Conservation (phyloP, 2,797 vertebrate species). For the Sandelia bainsii region DNA sequence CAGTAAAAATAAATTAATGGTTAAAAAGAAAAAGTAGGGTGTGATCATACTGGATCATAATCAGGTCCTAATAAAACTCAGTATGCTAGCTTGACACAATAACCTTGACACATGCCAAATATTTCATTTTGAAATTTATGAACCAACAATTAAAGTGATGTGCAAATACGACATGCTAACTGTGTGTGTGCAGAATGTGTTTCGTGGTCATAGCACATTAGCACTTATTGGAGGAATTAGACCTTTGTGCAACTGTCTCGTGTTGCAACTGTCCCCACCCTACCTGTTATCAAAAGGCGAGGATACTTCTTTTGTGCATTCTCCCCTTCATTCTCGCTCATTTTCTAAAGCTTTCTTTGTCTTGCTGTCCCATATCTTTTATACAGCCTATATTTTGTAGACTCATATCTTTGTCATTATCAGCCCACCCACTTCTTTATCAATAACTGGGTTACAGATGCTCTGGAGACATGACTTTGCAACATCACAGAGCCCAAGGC, state of each 20-base stretch:
- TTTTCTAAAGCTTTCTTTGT: neutral
- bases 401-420: constrained; percentile 45
- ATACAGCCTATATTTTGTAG: neutral
- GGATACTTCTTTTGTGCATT: neutral
- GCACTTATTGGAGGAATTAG: neutral
- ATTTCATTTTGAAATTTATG: no score
- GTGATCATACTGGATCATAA: no score
- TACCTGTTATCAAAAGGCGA: neutral
- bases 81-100: no score
- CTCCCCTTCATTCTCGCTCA: neutral
- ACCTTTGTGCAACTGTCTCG: neutral
- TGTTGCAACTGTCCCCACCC: neutral
- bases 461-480: constrained; percentile 36
- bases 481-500: constrained; percentile 39
- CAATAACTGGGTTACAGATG: constrained; percentile 35
- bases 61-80: no score
- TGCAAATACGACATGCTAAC: neutral
- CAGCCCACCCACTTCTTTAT: constrained; percentile 39
- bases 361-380: neutral
- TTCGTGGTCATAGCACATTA: neutral
- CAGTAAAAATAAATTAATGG: no score
- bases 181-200: neutral
- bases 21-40: no score
- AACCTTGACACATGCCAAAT: no score
- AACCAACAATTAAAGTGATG: neutral